Evolutionary conservation across 2,113 vertebrate genomes (phyloP).

Genomic region (Archocentrus centrarchus): DNA sequence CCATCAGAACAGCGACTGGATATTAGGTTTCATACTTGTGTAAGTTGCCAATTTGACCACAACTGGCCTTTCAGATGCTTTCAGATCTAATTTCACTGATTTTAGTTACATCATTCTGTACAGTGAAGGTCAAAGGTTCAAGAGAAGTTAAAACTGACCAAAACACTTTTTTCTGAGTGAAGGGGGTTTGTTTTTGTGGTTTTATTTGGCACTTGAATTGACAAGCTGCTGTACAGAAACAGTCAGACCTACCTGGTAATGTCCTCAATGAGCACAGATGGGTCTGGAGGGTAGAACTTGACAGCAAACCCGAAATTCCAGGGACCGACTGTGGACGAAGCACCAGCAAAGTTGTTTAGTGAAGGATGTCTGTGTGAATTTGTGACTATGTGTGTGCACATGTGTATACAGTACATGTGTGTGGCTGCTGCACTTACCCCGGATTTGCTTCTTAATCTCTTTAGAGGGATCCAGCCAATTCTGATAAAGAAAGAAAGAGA

Average conservation of each 20-base stretch:
- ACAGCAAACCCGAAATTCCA: slow-evolving; percentile 97
- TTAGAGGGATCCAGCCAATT: slow-evolving; percentile 99
- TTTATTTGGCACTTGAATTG: background rate
- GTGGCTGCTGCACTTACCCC: slow-evolving; percentile 85
- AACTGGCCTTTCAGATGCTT: background rate
- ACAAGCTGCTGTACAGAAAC: background rate
- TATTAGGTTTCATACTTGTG: background rate
- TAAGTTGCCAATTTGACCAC: background rate
- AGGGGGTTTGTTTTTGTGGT: too few species aligned
- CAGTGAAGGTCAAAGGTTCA: background rate
- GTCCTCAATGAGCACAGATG: slow-evolving; percentile 96
- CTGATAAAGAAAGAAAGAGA: slow-evolving; percentile 69
- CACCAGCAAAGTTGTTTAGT: slow-evolving; percentile 19
- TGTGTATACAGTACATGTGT: background rate
- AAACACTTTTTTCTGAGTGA: background rate
- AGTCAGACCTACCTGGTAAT: slow-evolving; percentile 90
- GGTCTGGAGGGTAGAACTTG: slow-evolving; percentile 98
- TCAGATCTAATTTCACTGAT: background rate
- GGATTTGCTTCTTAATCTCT: slow-evolving; percentile 99
- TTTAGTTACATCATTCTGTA: background rate
- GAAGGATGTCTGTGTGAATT: background rate
- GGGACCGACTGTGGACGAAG: slow-evolving; percentile 84
- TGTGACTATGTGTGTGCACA: background rate
- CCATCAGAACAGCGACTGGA: background rate
- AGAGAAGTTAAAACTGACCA: background rate